phyloP scores from a whole-genome alignment of 2,113 vertebrate species.

The Oreochromis tanganicae region DNA sequence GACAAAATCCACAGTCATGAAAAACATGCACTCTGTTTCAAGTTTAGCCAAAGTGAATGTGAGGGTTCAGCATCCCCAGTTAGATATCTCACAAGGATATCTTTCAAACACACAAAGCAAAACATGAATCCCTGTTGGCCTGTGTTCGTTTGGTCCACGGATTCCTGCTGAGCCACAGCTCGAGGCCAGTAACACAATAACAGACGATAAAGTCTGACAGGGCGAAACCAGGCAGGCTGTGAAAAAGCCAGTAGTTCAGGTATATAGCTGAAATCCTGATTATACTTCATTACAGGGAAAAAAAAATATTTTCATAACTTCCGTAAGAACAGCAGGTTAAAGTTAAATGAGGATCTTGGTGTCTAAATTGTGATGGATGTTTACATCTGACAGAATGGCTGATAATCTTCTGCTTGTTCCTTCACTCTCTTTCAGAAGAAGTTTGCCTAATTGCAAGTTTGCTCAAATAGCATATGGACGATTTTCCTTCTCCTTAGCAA shows the following conservation, averaged over 20 bases:
- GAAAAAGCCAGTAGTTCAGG: neutral
- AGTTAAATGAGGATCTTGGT: neutral
- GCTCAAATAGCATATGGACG: neutral
- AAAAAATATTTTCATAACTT: neutral
- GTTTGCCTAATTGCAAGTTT: neutral
- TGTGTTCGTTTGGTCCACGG: neutral
- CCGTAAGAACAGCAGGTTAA: neutral
- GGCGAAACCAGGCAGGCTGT: neutral
- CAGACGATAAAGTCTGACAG: neutral
- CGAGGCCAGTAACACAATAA: neutral
- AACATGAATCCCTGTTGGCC: neutral
- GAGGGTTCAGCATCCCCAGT: neutral
- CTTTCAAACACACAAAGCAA: neutral
- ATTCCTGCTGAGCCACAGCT: neutral
- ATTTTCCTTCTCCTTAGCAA: neutral
- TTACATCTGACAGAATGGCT: neutral
- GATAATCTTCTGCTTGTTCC: neutral
- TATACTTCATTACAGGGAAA: neutral
- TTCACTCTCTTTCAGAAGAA: neutral
- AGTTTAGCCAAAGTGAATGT: neutral
- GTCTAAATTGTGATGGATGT: neutral
- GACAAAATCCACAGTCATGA: neutral
- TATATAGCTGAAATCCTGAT: neutral
- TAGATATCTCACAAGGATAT: neutral
- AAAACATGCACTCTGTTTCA: neutral